Evolutionary conservation across 2,113 vertebrate species (phyloP).

Genomic region (Neogobius melanostomus): DNA sequence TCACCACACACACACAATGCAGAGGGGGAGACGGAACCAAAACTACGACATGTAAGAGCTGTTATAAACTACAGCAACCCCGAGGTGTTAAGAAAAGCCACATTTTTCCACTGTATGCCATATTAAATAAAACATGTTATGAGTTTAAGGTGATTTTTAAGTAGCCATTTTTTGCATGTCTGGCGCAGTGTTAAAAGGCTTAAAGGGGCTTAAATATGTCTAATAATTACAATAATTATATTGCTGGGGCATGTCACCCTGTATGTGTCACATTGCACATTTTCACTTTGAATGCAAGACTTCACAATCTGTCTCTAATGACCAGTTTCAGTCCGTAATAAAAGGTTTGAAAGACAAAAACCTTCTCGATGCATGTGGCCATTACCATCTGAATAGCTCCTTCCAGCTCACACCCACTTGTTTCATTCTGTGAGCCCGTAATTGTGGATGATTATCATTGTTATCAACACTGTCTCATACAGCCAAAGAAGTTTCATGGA

Average conservation of each 20-base stretch:
- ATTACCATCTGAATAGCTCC: conserved; percentile 63
- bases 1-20: no score
- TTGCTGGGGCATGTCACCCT: conserved; percentile 14
- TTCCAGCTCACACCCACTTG: conserved; percentile 49
- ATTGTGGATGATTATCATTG: conserved; percentile 57
- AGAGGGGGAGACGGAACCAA: no score
- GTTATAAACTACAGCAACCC: no score
- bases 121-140: background rate
- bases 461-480: conserved; percentile 37
- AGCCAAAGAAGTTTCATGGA: conserved; percentile 13
- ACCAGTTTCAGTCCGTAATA: conserved; percentile 36
- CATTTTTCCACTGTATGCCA: background rate
- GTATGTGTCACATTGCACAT: background rate
- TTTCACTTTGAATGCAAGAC: conserved; percentile 32
- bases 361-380: conserved; percentile 35
- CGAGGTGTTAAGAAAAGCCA: background rate
- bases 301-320: conserved; percentile 39
- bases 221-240: conserved; percentile 34
- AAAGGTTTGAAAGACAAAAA: conserved; percentile 48
- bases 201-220: conserved; percentile 19
- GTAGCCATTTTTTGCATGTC: background rate
- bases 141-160: conserved; percentile 2
- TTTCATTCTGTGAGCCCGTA: conserved; percentile 41
- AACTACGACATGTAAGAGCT: no score
- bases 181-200: conserved; percentile 20